Evolutionary conservation across 2,113 vertebrate genomes (phyloP).

Genomic region (Lophotis ruficrista): DNA sequence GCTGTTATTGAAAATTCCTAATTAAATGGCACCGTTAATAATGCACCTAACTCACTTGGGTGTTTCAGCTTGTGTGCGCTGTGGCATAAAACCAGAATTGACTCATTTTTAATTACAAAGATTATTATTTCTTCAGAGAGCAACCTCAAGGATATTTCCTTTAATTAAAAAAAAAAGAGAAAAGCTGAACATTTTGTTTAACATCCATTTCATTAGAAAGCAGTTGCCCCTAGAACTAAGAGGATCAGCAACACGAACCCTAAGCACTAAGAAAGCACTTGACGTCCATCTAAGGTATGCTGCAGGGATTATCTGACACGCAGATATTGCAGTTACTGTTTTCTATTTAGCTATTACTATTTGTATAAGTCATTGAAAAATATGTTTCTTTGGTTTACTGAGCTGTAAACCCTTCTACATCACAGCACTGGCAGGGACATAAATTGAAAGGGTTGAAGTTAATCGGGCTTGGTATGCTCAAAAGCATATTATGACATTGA

Average conservation of each 20-base stretch:
- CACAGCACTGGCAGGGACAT: background rate
- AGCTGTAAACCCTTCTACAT: background rate
- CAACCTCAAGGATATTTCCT: background rate
- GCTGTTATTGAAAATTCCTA: constrained; percentile 25
- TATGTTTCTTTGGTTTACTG: background rate
- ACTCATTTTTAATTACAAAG: constrained; percentile 44
- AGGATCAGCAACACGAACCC: background rate
- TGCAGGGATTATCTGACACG: background rate
- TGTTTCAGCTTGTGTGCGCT: background rate
- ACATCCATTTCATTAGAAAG: background rate
- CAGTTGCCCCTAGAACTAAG: background rate
- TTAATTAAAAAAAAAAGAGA: constrained; percentile 17
- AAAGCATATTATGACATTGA: background rate
- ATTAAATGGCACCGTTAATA: constrained; percentile 1
- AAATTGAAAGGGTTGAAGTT: background rate
- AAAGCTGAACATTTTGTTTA: background rate
- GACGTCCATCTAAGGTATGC: background rate
- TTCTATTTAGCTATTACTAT: background rate
- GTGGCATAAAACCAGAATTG: background rate
- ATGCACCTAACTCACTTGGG: background rate
- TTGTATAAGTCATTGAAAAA: background rate
- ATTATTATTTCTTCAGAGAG: constrained; percentile 39
- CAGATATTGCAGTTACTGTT: background rate
- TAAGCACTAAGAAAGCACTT: background rate
- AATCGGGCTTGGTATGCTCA: background rate